Conservation (phyloP, 2,888 invertebrate genomes). For the Clunio marinus region DNA sequence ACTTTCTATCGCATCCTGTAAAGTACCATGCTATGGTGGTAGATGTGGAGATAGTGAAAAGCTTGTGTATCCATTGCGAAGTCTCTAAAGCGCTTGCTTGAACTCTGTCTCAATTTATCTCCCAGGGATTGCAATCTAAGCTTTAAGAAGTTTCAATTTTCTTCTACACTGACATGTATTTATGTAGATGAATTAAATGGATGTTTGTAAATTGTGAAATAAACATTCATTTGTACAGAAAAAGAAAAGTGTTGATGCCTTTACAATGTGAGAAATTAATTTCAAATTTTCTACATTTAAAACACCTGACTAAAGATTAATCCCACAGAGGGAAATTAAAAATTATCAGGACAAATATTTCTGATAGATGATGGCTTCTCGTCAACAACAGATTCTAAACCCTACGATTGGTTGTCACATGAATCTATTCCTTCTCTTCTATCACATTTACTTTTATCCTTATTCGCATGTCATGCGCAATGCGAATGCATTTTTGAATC, state of each 20-base stretch:
- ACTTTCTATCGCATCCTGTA: background rate
- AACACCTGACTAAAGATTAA: conserved; percentile 29
- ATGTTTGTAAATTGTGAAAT: background rate
- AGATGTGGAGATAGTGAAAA: background rate
- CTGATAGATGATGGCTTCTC: conserved; percentile 29
- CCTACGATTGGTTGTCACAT: conserved; percentile 22
- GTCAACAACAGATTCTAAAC: background rate
- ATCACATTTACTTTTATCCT: conserved; percentile 3
- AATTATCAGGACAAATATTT: conserved; percentile 32
- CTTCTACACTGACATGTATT: too few relatives aligned
- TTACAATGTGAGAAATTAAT: background rate
- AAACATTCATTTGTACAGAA: background rate
- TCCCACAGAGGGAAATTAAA: conserved; percentile 36
- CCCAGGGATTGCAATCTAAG: too few relatives aligned
- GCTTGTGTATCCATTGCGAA: background rate
- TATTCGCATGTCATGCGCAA: conserved; percentile 20
- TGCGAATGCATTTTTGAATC: conserved; percentile 12
- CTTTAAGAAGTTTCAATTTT: background rate
- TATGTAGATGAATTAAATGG: too few relatives aligned
- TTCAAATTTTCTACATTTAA: background rate
- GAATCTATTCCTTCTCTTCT: background rate
- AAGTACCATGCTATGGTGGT: background rate
- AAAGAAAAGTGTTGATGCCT: background rate
- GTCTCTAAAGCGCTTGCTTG: conserved; percentile 25
- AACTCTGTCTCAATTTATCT: too few relatives aligned